Evolutionary conservation across 2,113 vertebrate genomes (phyloP).

Genomic region (Turnix velox): DNA sequence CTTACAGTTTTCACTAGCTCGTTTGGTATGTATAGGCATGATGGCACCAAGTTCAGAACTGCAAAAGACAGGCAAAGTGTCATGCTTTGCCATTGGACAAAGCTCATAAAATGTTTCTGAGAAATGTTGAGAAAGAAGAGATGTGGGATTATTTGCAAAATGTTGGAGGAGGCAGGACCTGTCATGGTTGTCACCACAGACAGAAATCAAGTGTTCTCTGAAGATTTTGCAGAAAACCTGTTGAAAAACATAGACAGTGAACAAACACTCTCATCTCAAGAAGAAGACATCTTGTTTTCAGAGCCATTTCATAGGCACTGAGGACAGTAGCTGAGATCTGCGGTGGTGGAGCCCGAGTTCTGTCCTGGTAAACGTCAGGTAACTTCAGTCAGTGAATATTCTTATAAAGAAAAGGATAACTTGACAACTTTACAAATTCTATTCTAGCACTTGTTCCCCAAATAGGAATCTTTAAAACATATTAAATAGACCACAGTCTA

Average conservation of each 20-base stretch:
- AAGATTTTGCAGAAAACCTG: not conserved
- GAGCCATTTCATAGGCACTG: not conserved
- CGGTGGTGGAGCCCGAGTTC: not conserved
- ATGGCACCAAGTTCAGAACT: not conserved
- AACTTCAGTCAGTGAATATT: not conserved
- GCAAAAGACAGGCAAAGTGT: not conserved
- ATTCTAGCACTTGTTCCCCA: not conserved
- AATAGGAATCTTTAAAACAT: not conserved
- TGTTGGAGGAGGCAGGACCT: not conserved
- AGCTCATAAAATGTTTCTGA: not conserved
- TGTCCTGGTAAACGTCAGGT: not conserved
- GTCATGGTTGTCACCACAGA: not conserved
- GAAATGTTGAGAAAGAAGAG: not conserved
- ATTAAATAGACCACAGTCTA: not conserved
- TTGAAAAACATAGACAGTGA: not conserved
- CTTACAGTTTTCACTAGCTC: not conserved
- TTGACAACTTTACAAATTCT: not conserved
- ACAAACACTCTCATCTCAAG: not conserved
- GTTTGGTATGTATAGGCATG: not conserved
- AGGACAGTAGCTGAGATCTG: not conserved
- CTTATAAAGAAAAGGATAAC: not conserved
- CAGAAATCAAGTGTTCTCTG: not conserved
- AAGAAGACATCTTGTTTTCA: not conserved
- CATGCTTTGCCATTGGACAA: not conserved
- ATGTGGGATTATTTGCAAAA: not conserved